Evolutionary conservation across 2,797 vertebrate genomes (phyloP).

Genomic region (Thalassophryne amazonica): DNA sequence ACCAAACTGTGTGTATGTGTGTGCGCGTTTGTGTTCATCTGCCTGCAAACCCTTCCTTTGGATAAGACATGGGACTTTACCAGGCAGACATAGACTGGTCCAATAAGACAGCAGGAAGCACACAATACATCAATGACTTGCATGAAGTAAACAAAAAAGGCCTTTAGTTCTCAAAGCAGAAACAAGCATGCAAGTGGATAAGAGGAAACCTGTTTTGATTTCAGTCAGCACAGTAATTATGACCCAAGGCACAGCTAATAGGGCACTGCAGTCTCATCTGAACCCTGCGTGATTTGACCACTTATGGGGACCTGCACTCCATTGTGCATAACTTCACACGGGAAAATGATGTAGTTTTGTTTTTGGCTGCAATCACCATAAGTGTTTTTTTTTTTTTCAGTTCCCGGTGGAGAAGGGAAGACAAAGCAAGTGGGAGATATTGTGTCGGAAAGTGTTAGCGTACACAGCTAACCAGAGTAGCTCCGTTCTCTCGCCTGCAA

Average conservation of each 20-base stretch:
- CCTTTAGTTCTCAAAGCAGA: conserved; percentile 35
- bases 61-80: conserved; percentile 65
- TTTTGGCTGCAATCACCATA: too few relatives aligned
- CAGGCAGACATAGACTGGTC: conserved; percentile 59
- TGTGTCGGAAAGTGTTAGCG: too few relatives aligned
- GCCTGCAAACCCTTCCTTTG: conserved; percentile 67
- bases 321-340: too few relatives aligned
- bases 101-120: conserved; percentile 61
- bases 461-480: too few relatives aligned
- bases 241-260: conserved; percentile 13
- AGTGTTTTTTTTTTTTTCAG: too few relatives aligned
- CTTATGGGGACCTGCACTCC: too few relatives aligned
- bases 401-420: too few relatives aligned
- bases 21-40: conserved; percentile 34
- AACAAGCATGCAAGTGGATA: conserved; percentile 46
- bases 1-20: conserved; percentile 10
- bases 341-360: too few relatives aligned
- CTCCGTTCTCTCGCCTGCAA: too few relatives aligned
- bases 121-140: conserved; percentile 24
- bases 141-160: conserved; percentile 62
- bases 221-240: conserved; percentile 25
- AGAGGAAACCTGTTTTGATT: conserved; percentile 38
- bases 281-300: too few relatives aligned
- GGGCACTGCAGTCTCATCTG: too few relatives aligned
- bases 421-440: too few relatives aligned